Percentiles rank a stretch among this genome's conserved stretches.
phyloP scores from a whole-genome alignment of 2,888 invertebrate species.

The Orgyia antiqua region DNA sequence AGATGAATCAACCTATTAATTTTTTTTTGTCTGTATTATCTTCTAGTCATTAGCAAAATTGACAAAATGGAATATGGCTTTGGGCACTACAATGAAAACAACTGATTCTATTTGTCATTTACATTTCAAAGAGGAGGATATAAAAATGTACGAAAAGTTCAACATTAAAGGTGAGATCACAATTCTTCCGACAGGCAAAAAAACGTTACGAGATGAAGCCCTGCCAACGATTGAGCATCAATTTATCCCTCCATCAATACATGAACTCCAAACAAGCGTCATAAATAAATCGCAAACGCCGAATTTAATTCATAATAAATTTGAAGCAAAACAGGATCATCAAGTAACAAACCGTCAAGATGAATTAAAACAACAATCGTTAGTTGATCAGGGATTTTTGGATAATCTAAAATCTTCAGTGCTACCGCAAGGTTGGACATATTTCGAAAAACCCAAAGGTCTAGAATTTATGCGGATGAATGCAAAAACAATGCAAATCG shows the following conservation, averaged over 20 bases:
- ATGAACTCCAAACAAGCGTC: not conserved
- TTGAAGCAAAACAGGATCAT: not conserved
- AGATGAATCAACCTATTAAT: too few species aligned
- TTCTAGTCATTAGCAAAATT: not conserved
- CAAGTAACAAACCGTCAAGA: too few species aligned
- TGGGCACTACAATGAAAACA: constrained; percentile 8
- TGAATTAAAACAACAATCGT: too few species aligned
- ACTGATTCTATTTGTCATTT: constrained; percentile 13
- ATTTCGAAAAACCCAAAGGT: constrained; percentile 4
- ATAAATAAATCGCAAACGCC: not conserved
- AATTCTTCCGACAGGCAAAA: constrained; percentile 4
- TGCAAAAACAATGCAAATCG: constrained; percentile 2
- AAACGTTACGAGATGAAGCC: constrained; percentile 8
- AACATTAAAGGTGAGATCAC: constrained; percentile 2
- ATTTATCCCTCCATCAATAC: constrained; percentile 2
- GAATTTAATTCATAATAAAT: too few species aligned
- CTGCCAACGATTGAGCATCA: constrained; percentile 10
- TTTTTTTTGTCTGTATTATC: too few species aligned
- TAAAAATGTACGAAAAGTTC: constrained; percentile 11
- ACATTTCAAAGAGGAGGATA: constrained; percentile 13
- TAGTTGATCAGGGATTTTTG: not conserved
- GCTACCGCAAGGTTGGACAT: constrained; percentile 7
- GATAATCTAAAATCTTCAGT: not conserved
- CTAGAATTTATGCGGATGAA: constrained; percentile 8
- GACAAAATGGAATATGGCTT: constrained; percentile 1